Evolutionary conservation across 2,797 vertebrate genomes (phyloP).

Genomic region (Sarcophilus harrisii): DNA sequence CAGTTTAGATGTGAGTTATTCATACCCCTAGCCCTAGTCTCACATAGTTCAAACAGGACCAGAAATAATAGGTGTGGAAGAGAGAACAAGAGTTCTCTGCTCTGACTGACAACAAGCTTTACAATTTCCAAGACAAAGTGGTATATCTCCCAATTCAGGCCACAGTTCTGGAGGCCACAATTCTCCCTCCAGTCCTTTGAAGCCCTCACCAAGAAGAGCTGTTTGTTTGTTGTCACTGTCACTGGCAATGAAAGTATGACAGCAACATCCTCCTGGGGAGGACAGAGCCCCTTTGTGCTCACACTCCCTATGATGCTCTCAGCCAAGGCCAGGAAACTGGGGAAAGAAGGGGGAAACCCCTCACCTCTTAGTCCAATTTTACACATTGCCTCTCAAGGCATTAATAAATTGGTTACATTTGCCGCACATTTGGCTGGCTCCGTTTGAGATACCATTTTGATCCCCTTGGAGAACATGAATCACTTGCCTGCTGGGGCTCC

Average conservation of each 20-base stretch:
- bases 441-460: conserved; percentile 79
- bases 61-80: neutral
- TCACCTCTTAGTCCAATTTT: conserved; percentile 73
- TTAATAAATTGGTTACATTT: conserved; percentile 82
- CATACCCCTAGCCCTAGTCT: neutral
- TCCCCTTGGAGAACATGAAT: conserved; percentile 41
- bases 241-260: conserved; percentile 18
- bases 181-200: neutral
- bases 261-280: conserved; percentile 19
- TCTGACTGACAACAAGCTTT: neutral
- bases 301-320: neutral
- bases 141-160: neutral
- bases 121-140: neutral
- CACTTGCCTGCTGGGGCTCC: conserved; percentile 20
- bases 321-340: conserved; percentile 55
- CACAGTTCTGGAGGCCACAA: neutral
- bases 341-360: conserved; percentile 2
- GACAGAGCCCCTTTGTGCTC: conserved; percentile 57
- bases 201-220: neutral
- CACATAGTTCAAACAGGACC: neutral
- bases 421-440: conserved; percentile 70
- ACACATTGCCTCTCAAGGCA: conserved; percentile 68
- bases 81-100: neutral
- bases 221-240: conserved; percentile 58
- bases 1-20: neutral